Conservation (phyloP, 2,113 vertebrate species). For the Etheostoma cragini region DNA sequence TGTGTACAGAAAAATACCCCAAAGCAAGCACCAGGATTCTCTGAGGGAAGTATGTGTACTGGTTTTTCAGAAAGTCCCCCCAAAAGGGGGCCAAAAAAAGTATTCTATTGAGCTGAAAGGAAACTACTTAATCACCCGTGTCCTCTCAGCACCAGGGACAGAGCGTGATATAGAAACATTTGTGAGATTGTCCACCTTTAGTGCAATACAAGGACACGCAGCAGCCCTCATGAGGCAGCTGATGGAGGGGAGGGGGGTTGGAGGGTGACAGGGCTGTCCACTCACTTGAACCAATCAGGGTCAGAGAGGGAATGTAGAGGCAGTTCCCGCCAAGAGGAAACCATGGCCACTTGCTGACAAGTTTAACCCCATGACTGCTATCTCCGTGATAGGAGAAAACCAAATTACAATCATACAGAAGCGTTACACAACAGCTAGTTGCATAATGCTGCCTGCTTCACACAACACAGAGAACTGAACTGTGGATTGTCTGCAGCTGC, state of each 20-base stretch:
- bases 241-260: constrained; percentile 1
- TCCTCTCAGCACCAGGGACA: background rate
- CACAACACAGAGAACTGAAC: constrained; percentile 46
- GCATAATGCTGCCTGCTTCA: constrained; percentile 67
- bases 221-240: constrained; percentile 25
- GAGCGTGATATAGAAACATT: background rate
- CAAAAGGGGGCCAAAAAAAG: background rate
- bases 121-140: background rate
- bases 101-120: background rate
- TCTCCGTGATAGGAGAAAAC: constrained; percentile 67
- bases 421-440: constrained; percentile 76
- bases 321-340: constrained; percentile 20
- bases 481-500: constrained; percentile 57
- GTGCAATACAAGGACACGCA: constrained; percentile 32
- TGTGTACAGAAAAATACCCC: background rate
- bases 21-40: background rate
- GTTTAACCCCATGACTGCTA: constrained; percentile 68
- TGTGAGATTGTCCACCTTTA: constrained; percentile 21
- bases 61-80: background rate
- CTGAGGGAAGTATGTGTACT: background rate
- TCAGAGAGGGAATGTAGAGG: constrained; percentile 35
- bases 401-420: constrained; percentile 69
- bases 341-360: constrained; percentile 41
- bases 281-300: constrained; percentile 45
- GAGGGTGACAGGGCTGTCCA: background rate